phyloP scores from a whole-genome alignment of 2,888 invertebrate genomes.

The Trissonchulus sp. region DNA sequence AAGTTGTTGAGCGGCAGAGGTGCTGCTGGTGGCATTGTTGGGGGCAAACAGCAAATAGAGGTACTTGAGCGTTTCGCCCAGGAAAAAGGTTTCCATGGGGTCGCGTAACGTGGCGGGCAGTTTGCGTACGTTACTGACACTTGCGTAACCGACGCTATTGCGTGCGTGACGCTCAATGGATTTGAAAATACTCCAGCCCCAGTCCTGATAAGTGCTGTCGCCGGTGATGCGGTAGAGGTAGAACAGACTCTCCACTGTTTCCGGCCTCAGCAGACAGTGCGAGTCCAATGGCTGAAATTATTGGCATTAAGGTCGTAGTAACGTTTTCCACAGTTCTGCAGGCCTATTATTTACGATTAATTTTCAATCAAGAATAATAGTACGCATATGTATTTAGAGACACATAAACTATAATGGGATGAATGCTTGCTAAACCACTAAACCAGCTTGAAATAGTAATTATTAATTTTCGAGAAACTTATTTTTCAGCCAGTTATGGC shows the following conservation, averaged over 20 bases:
- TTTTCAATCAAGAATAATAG: too few species aligned
- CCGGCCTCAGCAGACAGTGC: slow-evolving; percentile 87
- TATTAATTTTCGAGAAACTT: too few species aligned
- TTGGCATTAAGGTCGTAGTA: too few species aligned
- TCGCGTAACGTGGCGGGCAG: slow-evolving; percentile 60
- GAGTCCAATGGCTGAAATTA: slow-evolving; percentile 71
- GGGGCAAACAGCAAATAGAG: slow-evolving; percentile 85
- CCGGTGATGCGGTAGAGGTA: slow-evolving; percentile 92
- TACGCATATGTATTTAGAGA: too few species aligned
- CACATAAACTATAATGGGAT: too few species aligned
- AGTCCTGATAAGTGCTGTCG: slow-evolving; percentile 87
- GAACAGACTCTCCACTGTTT: slow-evolving; percentile 92
- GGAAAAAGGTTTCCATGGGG: slow-evolving; percentile 95
- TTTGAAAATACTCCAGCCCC: slow-evolving; percentile 95
- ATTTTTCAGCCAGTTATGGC: too few species aligned
- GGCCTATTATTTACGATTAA: too few species aligned
- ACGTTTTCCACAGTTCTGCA: too few species aligned
- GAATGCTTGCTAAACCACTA: too few species aligned
- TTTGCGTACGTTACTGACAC: slow-evolving; percentile 81
- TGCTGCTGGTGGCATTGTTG: slow-evolving; percentile 63
- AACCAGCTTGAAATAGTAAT: too few species aligned
- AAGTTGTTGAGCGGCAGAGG: slow-evolving; percentile 52
- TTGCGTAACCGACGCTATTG: slow-evolving; percentile 80
- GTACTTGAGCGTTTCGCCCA: slow-evolving; percentile 96
- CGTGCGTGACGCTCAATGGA: slow-evolving; percentile 82